phyloP scores from a whole-genome alignment of 2,113 vertebrate species.

The Paramisgurnus dabryanus region DNA sequence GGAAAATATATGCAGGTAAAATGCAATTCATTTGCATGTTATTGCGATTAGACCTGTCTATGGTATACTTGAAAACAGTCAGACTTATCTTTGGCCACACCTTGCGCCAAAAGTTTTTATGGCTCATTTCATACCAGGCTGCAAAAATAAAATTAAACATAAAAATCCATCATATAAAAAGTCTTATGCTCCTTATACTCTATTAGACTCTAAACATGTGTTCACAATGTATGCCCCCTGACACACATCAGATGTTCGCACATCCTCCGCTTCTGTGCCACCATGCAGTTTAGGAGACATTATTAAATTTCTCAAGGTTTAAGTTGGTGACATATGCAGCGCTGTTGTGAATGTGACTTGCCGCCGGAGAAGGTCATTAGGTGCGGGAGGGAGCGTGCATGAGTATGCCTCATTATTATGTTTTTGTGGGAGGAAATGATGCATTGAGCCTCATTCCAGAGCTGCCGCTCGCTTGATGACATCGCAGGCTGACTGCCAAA shows the following conservation, averaged over 20 bases:
- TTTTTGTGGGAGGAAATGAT: constrained; percentile 44
- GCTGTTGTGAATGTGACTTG: constrained; percentile 32
- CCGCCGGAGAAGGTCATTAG: constrained; percentile 29
- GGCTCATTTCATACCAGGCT: no score
- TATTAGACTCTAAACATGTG: neutral
- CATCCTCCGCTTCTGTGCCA: constrained; percentile 23
- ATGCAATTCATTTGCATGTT: no score
- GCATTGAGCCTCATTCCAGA: constrained; percentile 19
- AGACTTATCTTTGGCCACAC: no score
- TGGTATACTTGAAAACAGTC: no score
- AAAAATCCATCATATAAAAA: no score
- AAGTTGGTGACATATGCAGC: constrained; percentile 32
- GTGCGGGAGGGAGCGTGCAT: neutral
- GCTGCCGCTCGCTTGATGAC: constrained; percentile 29
- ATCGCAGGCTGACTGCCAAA: constrained; percentile 18
- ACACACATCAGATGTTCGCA: constrained; percentile 22
- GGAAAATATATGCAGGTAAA: neutral
- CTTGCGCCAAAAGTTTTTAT: no score
- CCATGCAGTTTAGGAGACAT: constrained; percentile 2
- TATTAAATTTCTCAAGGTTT: constrained; percentile 22
- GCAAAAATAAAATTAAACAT: no score
- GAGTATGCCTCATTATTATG: constrained; percentile 37
- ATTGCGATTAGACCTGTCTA: no score
- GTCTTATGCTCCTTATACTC: no score
- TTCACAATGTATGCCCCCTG: constrained; percentile 12